Evolutionary conservation across 2,888 invertebrate genomes (phyloP).

Genomic region (Rotaria magnacalcarata): DNA sequence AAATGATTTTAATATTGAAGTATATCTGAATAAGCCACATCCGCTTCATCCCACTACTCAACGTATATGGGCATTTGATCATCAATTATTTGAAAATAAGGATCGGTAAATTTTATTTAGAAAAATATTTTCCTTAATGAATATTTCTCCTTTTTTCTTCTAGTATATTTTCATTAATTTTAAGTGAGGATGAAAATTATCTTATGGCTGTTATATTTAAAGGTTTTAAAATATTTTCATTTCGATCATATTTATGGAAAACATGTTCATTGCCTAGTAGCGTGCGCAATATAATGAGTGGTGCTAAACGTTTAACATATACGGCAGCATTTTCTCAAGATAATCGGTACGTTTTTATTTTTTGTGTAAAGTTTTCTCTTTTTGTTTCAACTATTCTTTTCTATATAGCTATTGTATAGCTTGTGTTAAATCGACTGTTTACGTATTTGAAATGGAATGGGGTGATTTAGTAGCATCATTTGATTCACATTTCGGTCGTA

Average conservation of each 20-base stretch:
- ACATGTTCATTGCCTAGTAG: conserved; percentile 62
- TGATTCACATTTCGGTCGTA: conserved; percentile 92
- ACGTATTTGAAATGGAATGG: conserved; percentile 82
- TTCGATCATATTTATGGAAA: conserved; percentile 52
- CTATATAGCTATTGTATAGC: conserved; percentile 65
- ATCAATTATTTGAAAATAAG: conserved; percentile 22
- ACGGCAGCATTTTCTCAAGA: conserved; percentile 85
- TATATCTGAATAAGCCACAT: conserved; percentile 49
- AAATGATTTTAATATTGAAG: conserved; percentile 55
- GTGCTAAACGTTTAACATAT: conserved; percentile 78
- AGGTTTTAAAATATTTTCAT: conserved; percentile 60
- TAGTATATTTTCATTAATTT: conserved; percentile 64
- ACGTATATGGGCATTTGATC: conserved; percentile 4
- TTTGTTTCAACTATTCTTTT: too few relatives aligned
- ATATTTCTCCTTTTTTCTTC: conserved; percentile 47
- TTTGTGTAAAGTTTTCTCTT: too few relatives aligned
- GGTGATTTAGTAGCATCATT: conserved; percentile 77
- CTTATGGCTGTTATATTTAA: conserved; percentile 67
- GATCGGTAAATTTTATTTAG: background rate
- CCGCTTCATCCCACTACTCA: background rate
- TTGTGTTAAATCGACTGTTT: conserved; percentile 85
- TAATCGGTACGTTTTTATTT: conserved; percentile 65
- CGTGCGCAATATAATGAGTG: conserved; percentile 81
- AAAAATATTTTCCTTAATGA: background rate
- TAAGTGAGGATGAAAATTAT: conserved; percentile 75